Percentiles rank a stretch among this genome's conserved stretches.
Conservation (phyloP, 2,797 vertebrate genomes). For the Mus caroli region DNA sequence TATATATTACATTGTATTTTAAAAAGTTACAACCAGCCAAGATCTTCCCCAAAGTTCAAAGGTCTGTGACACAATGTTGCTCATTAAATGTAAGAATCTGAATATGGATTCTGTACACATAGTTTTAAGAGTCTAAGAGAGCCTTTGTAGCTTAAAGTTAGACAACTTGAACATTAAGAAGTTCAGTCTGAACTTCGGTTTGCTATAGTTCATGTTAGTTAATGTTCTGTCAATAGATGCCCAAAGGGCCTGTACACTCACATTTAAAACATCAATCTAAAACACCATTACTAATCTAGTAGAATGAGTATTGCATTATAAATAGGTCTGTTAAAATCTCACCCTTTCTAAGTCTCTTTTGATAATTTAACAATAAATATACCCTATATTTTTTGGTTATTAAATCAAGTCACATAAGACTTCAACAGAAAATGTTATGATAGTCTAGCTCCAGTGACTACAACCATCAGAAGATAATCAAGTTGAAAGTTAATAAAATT, state of each 20-base stretch:
- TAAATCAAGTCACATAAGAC: background rate
- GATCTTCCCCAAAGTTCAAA: background rate
- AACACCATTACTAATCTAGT: background rate
- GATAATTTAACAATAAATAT: background rate
- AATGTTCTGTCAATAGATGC: background rate
- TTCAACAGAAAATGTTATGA: background rate
- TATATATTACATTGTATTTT: background rate
- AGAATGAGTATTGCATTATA: background rate
- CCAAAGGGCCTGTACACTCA: background rate
- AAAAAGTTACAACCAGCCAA: background rate
- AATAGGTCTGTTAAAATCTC: background rate
- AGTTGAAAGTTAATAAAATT: conserved; percentile 13
- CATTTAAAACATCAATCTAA: background rate
- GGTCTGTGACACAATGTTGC: background rate
- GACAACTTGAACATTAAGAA: background rate
- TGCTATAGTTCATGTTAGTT: background rate
- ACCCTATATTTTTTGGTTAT: background rate
- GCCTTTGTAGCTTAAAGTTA: background rate
- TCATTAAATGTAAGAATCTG: background rate
- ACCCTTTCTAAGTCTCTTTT: background rate
- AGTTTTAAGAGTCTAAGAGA: background rate
- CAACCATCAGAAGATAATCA: conserved; percentile 13
- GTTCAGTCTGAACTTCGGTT: background rate
- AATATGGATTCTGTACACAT: background rate
- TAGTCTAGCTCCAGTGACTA: background rate